Evolutionary conservation across 2,888 invertebrate genomes (phyloP).

Genomic region (Capitulum mitella): DNA sequence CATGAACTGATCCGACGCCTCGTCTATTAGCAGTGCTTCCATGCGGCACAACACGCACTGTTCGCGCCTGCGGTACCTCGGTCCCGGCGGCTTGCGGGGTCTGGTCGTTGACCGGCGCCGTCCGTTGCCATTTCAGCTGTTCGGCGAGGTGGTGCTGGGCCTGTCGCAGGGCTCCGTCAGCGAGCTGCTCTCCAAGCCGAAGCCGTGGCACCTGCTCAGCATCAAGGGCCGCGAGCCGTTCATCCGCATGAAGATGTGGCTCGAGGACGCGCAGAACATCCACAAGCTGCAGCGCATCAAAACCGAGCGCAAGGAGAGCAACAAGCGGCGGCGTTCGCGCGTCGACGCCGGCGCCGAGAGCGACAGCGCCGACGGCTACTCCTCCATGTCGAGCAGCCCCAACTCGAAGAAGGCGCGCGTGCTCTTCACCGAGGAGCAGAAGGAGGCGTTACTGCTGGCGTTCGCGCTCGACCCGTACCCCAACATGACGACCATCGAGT

Average conservation of each 20-base stretch:
- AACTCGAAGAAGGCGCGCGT: conserved; percentile 89
- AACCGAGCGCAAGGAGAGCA: conserved; percentile 78
- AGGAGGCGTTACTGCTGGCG: conserved; percentile 86
- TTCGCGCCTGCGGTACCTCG: no score
- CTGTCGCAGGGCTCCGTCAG: conserved; percentile 95
- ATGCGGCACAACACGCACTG: no score
- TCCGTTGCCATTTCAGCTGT: conserved; percentile 54
- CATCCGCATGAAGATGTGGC: conserved; percentile 93
- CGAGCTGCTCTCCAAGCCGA: conserved; percentile 93
- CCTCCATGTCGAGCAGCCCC: conserved; percentile 33
- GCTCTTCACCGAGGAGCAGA: conserved; percentile 95
- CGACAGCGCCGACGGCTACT: conserved; percentile 68
- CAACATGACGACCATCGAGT: conserved; percentile 91
- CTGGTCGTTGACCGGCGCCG: no score
- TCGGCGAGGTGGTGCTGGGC: conserved; percentile 94
- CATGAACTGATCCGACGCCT: no score
- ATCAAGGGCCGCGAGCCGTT: conserved; percentile 96
- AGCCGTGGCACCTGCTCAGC: conserved; percentile 98
- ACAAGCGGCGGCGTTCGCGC: conserved; percentile 66
- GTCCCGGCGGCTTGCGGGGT: no score
- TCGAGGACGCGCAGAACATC: conserved; percentile 89
- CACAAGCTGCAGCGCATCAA: conserved; percentile 57
- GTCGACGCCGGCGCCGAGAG: conserved; percentile 64
- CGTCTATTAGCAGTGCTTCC: no score
- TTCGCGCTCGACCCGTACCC: conserved; percentile 96